Base-by-base conservation (phyloP, 2,888 invertebrate species). In the Saturnia japonica region DNA sequence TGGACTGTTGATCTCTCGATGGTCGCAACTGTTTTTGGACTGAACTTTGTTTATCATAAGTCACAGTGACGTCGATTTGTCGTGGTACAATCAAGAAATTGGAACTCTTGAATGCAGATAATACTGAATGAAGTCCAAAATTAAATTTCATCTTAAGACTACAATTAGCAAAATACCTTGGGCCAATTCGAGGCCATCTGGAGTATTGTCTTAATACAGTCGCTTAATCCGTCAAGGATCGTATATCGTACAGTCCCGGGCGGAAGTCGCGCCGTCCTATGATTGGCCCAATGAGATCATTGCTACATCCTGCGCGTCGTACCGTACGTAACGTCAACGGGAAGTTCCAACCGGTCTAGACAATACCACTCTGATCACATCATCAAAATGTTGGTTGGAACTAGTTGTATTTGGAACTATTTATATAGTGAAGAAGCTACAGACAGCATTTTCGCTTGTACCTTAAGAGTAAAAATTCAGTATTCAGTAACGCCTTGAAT, bases 271-370 rank as follows among this genome's bases (percentile, higher is more conserved):
- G 81, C 74, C 81, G 81, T 81, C 74, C 83, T 75, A 79, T 78
- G 80, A 85, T 89, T 88, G 88, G 74, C 74, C 76, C 86, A 89
- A 87, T 88, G 88, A 88, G 88, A 84, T 85, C 85, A 88, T 88
- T 88, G 85, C 78, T 75, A 76, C 85, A 81, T 88, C 88, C 88
- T 84, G 87, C 81, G 83, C 81, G 77, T 76, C 77, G 74, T 70
- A 75, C 69, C 74, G 43, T 71, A 12, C 57, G 57, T 60, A 60
- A 74, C 73, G 78, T 71, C 73, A 69, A 70, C 42, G 64, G 72
- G 78, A 71, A 73, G 79, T 68, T 78, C 70, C 70, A 77, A 82
- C 84, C 78, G 80, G 86, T 79, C 80, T 25, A 51, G 69, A 67
- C 68, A 47, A 68, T 47, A 47, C 47, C 25, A 47, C 16, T 14